These are phyloP conservation scores for Lamellibrachia luymesi DNA, from an alignment of 1,140 invertebrate genomes.

Conservation along the genomic window DNA sequence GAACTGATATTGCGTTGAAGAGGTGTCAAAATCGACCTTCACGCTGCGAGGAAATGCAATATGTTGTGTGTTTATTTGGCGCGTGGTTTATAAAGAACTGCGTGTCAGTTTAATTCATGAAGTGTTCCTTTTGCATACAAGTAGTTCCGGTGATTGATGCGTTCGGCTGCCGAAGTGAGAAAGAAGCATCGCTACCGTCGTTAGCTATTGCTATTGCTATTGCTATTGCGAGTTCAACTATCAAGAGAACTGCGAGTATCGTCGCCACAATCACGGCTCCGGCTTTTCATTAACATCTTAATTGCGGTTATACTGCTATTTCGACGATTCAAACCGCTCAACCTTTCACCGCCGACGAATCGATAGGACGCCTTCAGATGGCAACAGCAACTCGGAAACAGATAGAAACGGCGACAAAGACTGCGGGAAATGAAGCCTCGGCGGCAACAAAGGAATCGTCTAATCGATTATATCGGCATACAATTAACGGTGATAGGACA, in stretches of 20 bases:
- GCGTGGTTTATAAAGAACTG: too few relatives aligned
- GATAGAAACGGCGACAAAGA: background rate
- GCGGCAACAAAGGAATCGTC: background rate
- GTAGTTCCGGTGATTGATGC: too few relatives aligned
- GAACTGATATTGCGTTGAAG: background rate
- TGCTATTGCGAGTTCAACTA: background rate
- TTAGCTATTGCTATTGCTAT: background rate
- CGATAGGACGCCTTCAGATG: background rate
- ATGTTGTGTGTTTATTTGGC: too few relatives aligned
- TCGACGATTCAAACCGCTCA: background rate
- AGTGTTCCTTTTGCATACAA: too few relatives aligned
- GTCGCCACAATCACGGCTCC: background rate
- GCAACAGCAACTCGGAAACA: background rate
- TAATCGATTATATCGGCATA: background rate
- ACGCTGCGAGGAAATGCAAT: too few relatives aligned
- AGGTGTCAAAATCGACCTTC: background rate
- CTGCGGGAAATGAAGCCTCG: background rate
- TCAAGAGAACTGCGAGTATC: background rate
- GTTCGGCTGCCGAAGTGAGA: background rate
- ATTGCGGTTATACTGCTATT: background rate
- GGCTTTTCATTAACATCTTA: background rate
- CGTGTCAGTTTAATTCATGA: too few relatives aligned
- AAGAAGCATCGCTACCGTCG: background rate
- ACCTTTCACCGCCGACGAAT: background rate
- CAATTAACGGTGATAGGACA: background rate